A percentile compares a stretch with the other conserved stretches of the same genome.
phyloP scores from a whole-genome alignment of 2,888 invertebrate species.

The Noctua janthe region DNA sequence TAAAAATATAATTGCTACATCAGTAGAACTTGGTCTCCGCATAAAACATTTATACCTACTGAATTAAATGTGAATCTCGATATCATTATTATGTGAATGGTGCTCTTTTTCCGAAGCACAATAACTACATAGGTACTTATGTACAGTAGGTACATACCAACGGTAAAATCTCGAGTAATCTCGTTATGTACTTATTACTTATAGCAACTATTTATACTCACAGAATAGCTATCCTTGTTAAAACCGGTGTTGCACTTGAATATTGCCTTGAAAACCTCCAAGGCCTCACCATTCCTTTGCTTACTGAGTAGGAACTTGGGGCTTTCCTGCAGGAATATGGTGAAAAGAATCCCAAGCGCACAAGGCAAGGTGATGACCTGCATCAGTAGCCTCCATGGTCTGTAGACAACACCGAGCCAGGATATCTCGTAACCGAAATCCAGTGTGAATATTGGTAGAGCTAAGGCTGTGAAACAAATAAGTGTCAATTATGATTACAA shows the following conservation, averaged over 20 bases:
- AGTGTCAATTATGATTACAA: background rate
- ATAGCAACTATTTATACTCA: constrained; percentile 63
- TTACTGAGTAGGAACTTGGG: constrained; percentile 93
- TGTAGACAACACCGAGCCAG: constrained; percentile 87
- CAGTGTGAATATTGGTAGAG: constrained; percentile 77
- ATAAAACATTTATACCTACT: background rate
- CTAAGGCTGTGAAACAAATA: constrained; percentile 73
- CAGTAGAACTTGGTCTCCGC: background rate
- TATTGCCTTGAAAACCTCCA: constrained; percentile 80
- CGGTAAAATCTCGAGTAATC: background rate
- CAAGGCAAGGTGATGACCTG: constrained; percentile 92
- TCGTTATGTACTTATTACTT: background rate
- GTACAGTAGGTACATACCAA: too few relatives aligned
- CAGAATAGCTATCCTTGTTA: constrained; percentile 70
- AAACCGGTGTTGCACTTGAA: constrained; percentile 75
- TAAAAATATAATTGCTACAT: background rate
- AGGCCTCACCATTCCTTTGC: constrained; percentile 89
- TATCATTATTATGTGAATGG: background rate
- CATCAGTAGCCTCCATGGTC: constrained; percentile 94
- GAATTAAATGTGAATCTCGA: background rate
- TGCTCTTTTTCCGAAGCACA: background rate
- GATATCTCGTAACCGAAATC: constrained; percentile 79
- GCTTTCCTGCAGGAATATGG: constrained; percentile 92
- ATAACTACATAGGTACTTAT: background rate
- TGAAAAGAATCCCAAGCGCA: constrained; percentile 89